A percentile compares a stretch with the other conserved stretches of the same genome.
These are phyloP conservation scores for Adineta ricciae DNA, from an alignment of 2,888 invertebrate species.

Conservation along the genomic window DNA sequence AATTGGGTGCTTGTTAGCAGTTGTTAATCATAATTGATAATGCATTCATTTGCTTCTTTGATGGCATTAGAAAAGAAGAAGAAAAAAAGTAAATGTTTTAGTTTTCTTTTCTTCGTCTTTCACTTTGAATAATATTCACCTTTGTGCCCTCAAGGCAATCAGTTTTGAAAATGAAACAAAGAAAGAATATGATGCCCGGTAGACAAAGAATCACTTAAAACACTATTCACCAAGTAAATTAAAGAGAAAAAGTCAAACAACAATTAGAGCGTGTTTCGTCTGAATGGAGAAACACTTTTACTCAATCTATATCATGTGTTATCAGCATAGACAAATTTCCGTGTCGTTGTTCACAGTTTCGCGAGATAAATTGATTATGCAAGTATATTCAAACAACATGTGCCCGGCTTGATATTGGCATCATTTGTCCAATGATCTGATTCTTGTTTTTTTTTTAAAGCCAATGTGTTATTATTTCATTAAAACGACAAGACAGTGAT, in stretches of 20 bases:
- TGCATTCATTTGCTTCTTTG: neutral
- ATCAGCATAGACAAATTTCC: neutral
- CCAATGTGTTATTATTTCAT: neutral
- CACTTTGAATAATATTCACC: neutral
- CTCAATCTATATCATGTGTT: neutral
- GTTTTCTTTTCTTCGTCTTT: neutral
- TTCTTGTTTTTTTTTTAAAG: neutral
- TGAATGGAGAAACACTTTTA: neutral
- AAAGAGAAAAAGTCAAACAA: slow-evolving; percentile 3
- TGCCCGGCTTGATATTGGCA: neutral
- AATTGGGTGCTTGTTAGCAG: neutral
- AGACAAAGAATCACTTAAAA: slow-evolving; percentile 7
- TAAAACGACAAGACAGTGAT: neutral
- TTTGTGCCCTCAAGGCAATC: neutral
- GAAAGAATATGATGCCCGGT: neutral
- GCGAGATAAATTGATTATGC: neutral
- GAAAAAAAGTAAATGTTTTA: neutral
- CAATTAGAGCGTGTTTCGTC: neutral
- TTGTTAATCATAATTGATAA: neutral
- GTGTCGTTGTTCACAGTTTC: slow-evolving; percentile 18
- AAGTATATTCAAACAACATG: slow-evolving; percentile 18
- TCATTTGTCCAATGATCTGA: neutral
- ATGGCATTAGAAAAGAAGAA: neutral
- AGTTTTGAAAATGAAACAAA: neutral
- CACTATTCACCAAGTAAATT: neutral